Evolutionary conservation across 2,797 vertebrate species (phyloP), one percentile per base, ranked within the genome.

Genomic region (Masticophis lateralis): DNA sequence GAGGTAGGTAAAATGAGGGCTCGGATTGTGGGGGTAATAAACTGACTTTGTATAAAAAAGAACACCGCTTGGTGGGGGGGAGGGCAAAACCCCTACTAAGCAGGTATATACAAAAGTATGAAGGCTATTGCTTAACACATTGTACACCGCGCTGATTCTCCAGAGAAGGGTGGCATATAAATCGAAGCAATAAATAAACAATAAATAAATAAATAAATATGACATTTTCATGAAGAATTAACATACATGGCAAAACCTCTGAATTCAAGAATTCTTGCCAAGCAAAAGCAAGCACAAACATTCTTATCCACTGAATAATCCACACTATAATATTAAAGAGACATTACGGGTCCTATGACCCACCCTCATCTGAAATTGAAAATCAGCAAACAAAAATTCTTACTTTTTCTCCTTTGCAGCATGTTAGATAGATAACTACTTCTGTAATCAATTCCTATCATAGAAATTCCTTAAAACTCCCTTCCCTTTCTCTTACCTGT

Each of bases 171-270:
- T 37, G 37, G 37, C 37, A 37, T 37, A 37, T 37, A 37, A 37
- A 37, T 37, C 37, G 37, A 37, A 37, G 37, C 37, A 37, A 37
- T 37, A 37, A 37, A 37, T 37, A 37, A 37, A 37, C 37, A 37
- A 37, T 37, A 37, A 37, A 37, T 37, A 37, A 37, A 37, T 37
- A 37, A 37, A 37, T 37, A 37, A 37, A 37, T 37, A 94, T 94
- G 27, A 0, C 51, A 95, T 93, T 86, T 91, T 96, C 92, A 92
- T 95, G 93, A 96, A 94, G 89, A 94, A 96, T 93, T 96, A 93
- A 94, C 56, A 51, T 59, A 20, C 89, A 89, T 59, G 89, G 88
- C 86, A 90, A 94, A 90, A 4, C 25, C 51, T 53, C 51, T 53
- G 51, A 53, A 53, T 53, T 53, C 51, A 53, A 10, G 51, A 53